Evolutionary conservation across 2,888 invertebrate species (phyloP), one percentile per base, ranked within the genome.

Genomic region (Apodemia mormo): DNA sequence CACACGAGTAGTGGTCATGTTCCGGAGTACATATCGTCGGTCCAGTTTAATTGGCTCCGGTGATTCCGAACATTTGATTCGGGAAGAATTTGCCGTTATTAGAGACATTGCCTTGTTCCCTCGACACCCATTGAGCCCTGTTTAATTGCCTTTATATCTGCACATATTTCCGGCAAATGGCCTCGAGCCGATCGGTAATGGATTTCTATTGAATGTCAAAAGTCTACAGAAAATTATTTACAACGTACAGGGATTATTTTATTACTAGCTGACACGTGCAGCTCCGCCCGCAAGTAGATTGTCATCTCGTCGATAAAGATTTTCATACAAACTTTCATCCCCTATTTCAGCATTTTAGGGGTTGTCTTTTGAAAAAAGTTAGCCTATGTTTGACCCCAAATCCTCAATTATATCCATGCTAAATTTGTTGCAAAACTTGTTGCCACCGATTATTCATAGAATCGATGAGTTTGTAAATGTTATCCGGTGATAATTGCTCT

Each of bases 21-120:
- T 40, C 12, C 52, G n/a, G 7, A 22, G n/a, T 14, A 3, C 49
- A 5, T 12, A 5, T 43, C 30, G 30, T 22, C 37, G 54, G 10
- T 52, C 33, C 54, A 37, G 2, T 67, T 54, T 37, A 52, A 14
- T 52, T 10, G 45, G 52, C 52, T 6, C 2, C 45, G 45, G 45
- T 45, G 12, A 12, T 1, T 45, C 45, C 43, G 1, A 43, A 14
- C 49, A 3, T 49, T 49, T 49, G 49, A 14, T 14, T 49, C 14
- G 12, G n/a, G 12, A 52, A 52, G 52, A 52, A 52, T 52, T 14
- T 6, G 5, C n/a, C 52, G 6, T n/a, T 52, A 52, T 52, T 52
- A n/a, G n/a, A 52, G n/a, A 52, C 52, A 52, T 52, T n/a, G 52
- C 52, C 52, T 52, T 52, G n/a, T 52, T 52, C n/a, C 52, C 52